phyloP scores from a whole-genome alignment of 2,113 vertebrate species.

The Hemichromis elongatus region DNA sequence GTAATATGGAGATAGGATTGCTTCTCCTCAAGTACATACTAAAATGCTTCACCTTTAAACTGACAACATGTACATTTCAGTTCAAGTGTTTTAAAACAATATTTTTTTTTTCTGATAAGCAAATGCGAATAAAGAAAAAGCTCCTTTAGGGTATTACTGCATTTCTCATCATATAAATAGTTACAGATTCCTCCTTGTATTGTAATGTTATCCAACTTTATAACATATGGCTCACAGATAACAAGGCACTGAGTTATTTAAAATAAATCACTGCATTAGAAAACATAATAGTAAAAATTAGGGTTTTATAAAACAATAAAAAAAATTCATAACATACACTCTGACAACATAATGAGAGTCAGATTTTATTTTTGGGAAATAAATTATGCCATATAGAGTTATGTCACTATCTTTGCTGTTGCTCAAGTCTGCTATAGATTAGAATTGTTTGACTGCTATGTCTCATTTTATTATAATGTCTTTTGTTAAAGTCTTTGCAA shows the following conservation, averaged over 20 bases:
- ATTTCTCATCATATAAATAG: neutral
- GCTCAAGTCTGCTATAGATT: neutral
- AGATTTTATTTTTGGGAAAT: neutral
- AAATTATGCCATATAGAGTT: neutral
- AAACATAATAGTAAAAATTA: neutral
- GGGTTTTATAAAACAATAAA: neutral
- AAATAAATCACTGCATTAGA: neutral
- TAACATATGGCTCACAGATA: neutral
- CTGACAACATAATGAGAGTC: too few relatives aligned
- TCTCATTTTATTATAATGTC: neutral
- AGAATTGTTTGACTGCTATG: neutral
- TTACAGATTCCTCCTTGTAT: neutral
- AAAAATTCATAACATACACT: too few relatives aligned
- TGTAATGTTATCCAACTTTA: neutral
- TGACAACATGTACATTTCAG: neutral
- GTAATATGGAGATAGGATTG: constrained; percentile 1
- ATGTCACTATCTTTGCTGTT: neutral
- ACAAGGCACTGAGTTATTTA: neutral
- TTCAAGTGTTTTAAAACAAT: neutral
- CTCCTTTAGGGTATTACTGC: neutral
- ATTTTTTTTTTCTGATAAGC: neutral
- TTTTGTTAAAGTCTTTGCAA: neutral
- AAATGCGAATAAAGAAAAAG: neutral
- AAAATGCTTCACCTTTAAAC: constrained; percentile 6
- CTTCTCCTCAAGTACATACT: neutral